Percentiles rank a stretch among this genome's conserved stretches.
These are phyloP conservation scores for Myiagra hebetior DNA, from an alignment of 2,113 vertebrate species.

Conservation along the genomic window DNA sequence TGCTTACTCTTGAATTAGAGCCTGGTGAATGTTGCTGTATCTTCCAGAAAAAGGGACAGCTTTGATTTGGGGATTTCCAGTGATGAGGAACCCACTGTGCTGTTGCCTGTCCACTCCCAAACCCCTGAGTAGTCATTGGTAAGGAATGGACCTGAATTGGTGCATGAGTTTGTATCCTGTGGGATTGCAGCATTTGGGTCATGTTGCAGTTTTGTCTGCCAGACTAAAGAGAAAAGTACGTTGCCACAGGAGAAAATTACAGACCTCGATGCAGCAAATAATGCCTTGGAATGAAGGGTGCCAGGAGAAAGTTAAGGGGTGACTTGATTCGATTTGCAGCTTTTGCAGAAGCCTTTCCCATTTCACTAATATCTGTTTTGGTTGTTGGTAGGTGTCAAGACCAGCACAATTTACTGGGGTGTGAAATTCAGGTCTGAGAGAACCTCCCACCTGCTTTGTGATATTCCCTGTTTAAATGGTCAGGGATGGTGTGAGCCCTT, in stretches of 20 bases:
- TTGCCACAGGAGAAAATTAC: neutral
- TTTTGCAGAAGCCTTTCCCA: neutral
- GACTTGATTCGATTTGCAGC: neutral
- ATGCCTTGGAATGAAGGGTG: neutral
- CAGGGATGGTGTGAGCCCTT: neutral
- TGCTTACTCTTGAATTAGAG: constrained; percentile 42
- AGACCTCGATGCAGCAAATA: neutral
- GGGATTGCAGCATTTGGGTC: neutral
- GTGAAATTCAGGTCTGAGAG: neutral
- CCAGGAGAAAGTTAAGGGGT: neutral
- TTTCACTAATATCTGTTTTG: neutral
- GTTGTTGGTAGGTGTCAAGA: neutral
- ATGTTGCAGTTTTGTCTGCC: neutral
- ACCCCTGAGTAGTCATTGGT: neutral
- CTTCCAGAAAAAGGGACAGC: neutral
- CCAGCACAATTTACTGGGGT: neutral
- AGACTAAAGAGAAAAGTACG: neutral
- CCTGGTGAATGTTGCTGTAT: neutral
- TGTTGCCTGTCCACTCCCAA: neutral
- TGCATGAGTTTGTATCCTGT: neutral
- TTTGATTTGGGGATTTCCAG: neutral
- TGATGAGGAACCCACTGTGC: neutral
- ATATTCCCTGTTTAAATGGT: neutral
- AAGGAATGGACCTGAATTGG: neutral
- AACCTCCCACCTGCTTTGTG: neutral